Conservation (phyloP, 2,888 invertebrate species). For the Drosophila fungiperda region DNA sequence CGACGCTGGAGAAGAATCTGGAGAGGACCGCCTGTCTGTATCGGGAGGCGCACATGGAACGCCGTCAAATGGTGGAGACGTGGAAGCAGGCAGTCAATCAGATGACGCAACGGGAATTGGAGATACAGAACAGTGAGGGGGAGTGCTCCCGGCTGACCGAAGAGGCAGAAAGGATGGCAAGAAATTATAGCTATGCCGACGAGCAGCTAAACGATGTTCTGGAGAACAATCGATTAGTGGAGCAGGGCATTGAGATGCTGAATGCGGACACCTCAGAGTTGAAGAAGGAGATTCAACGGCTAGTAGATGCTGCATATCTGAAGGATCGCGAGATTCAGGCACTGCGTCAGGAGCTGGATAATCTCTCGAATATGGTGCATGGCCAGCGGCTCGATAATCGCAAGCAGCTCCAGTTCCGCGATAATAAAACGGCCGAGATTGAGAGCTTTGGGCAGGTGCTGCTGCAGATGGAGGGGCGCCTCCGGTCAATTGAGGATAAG, state of each 20-base stretch:
- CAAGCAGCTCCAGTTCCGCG: conserved; percentile 61
- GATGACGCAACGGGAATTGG: conserved; percentile 89
- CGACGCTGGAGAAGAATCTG: conserved; percentile 87
- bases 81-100: conserved; percentile 91
- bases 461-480: conserved; percentile 67
- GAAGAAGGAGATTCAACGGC: conserved; percentile 81
- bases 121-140: conserved; percentile 87
- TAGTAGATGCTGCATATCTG: conserved; percentile 81
- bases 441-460: conserved; percentile 56
- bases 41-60: conserved; percentile 88
- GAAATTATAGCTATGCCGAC: conserved; percentile 85
- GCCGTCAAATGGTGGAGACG: conserved; percentile 89
- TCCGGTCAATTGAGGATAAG: conserved; percentile 72
- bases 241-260: conserved; percentile 84
- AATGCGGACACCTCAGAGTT: conserved; percentile 84
- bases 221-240: conserved; percentile 86
- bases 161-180: conserved; percentile 81
- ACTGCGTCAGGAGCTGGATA: conserved; percentile 82
- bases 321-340: conserved; percentile 84
- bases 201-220: conserved; percentile 86
- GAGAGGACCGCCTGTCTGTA: conserved; percentile 86
- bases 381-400: conserved; percentile 82
- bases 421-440: conserved; percentile 60
- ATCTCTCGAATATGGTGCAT: conserved; percentile 77
- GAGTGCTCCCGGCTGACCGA: conserved; percentile 71